Percentiles rank a stretch among this genome's conserved stretches.
Conservation (phyloP, 2,888 invertebrate genomes). For the Orgyia antiqua region DNA sequence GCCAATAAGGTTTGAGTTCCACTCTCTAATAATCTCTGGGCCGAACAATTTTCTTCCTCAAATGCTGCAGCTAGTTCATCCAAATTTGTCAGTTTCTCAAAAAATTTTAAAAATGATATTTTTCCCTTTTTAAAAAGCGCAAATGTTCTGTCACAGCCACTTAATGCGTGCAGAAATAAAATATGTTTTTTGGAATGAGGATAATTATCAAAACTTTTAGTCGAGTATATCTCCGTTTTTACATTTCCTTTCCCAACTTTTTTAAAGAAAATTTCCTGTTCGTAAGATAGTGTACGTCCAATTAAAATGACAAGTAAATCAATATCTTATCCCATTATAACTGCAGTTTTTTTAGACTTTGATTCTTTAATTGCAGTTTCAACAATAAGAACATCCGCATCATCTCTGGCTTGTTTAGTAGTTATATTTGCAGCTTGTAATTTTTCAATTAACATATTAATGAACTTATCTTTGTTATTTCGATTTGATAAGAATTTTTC, state of each 20-base stretch:
- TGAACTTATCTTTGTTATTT: constrained; percentile 9
- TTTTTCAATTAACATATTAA: constrained; percentile 27
- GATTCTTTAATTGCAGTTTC: constrained; percentile 23
- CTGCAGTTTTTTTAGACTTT: constrained; percentile 24
- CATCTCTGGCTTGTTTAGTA: constrained; percentile 20
- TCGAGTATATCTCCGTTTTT: background rate
- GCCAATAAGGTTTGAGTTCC: constrained; percentile 12
- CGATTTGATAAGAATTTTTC: constrained; percentile 7
- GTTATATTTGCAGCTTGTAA: constrained; percentile 27
- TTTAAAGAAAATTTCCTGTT: too few species aligned
- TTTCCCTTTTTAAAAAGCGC: constrained; percentile 16
- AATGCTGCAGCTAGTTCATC: constrained; percentile 26
- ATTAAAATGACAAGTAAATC: constrained; percentile 43
- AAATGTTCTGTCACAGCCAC: too few species aligned
- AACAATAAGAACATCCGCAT: constrained; percentile 28
- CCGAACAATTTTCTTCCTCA: constrained; percentile 34
- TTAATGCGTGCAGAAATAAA: too few species aligned
- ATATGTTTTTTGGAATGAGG: too few species aligned
- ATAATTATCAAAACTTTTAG: background rate
- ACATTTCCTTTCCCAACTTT: background rate
- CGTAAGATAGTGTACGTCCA: constrained; percentile 27
- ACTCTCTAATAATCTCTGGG: constrained; percentile 25
- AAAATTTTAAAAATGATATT: constrained; percentile 12
- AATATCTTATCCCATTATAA: constrained; percentile 42
- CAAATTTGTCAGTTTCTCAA: constrained; percentile 29